Evolutionary conservation across 2,888 invertebrate genomes (phyloP).

Genomic region (Ichneumon xanthorius): DNA sequence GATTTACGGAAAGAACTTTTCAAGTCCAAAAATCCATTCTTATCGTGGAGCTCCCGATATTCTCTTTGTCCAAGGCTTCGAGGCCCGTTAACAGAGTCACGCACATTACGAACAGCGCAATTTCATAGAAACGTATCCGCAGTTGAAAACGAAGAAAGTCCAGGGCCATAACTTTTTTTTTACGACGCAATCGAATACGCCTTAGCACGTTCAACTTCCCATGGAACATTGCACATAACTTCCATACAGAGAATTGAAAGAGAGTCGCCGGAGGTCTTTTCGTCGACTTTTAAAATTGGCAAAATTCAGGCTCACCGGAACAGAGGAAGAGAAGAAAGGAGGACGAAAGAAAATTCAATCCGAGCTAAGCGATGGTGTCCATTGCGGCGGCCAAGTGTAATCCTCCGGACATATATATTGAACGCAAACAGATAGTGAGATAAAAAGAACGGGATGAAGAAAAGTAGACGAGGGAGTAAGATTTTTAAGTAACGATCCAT

Average conservation of each 20-base stretch:
- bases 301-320: conserved; percentile 39
- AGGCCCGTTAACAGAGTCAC: not conserved
- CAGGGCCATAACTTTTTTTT: not conserved
- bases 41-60: not conserved
- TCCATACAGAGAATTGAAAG: conserved; percentile 1
- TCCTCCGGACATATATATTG: conserved; percentile 56
- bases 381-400: conserved; percentile 43
- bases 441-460: not conserved
- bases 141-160: not conserved
- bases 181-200: not conserved
- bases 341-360: conserved; percentile 51
- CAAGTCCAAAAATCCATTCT: not conserved
- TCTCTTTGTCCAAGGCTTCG: not conserved
- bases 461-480: conserved; percentile 32
- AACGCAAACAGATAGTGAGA: conserved; percentile 40
- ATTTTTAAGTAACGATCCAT: conserved; percentile 62
- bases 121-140: not conserved
- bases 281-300: conserved; percentile 68
- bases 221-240: conserved; percentile 1
- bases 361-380: conserved; percentile 41
- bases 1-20: not conserved
- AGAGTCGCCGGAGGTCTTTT: conserved; percentile 37
- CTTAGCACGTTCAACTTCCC: not conserved
- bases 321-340: conserved; percentile 8
- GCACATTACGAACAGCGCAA: not conserved